Evolutionary conservation across 64 coral and sea anemone species (phyloP), one percentile per base, ranked within the genome.

Genomic region (Acropora yongei): DNA sequence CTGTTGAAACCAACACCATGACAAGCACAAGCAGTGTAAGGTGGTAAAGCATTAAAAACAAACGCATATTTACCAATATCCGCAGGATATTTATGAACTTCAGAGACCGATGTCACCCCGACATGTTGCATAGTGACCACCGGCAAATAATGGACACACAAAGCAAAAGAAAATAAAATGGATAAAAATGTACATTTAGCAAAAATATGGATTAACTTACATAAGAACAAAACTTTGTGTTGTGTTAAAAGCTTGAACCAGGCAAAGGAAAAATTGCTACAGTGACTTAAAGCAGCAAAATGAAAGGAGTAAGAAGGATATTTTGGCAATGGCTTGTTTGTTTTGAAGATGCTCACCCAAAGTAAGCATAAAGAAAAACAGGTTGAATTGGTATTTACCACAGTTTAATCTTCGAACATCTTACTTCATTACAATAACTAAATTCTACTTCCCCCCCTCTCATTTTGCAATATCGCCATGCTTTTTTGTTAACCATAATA

Each of bases 41-140:
- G 82, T 44, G 44, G 18, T n/a, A 30, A 69, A 44, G 14, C 16
- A 44, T 13, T 16, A 85, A 49, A 85, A 18, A 44, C 41, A 85
- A 67, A 44, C 51, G 30, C 18, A 89, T 97, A 94, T 88, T 94
- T 97, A 97, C 95, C 95, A 49, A 97, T 97, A 88, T 97, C 95
- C 58, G 92, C 65, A 68, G 95, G 95, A 57, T 97, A 97, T 94
- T 93, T 97, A 97, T 97, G 95, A 90, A 97, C 95, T 97, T 94
- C 88, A 82, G 57, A 90, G 61, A 85, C 95, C 95, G 95, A 97
- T 97, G 92, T 97, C 95, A 93, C 91, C 95, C 89, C 95, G 90
- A 97, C 95, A 93, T 97, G 93, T 97, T 97, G 88, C 88, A 91
- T 66, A 97, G 95, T 97, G 95, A 97, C 73, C 95, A 97, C 95